Conservation (phyloP, 2,797 vertebrate species). For the Xiphophorus birchmanni region DNA sequence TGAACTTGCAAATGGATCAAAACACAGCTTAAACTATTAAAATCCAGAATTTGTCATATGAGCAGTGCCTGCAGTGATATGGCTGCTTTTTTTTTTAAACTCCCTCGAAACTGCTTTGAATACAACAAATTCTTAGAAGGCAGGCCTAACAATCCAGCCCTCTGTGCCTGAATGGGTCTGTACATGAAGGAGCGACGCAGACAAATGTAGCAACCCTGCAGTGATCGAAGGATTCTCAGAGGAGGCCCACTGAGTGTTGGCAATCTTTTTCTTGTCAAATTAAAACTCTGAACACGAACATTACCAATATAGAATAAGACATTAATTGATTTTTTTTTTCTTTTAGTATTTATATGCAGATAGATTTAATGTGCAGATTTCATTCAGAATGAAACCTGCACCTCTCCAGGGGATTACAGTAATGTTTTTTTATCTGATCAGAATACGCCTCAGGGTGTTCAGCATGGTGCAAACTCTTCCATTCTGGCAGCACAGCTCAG, state of each 20-base stretch:
- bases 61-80: not conserved
- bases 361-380: not conserved
- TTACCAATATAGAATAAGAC: not conserved
- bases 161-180: not conserved
- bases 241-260: not conserved
- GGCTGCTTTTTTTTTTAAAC: not conserved
- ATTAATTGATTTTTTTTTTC: not conserved
- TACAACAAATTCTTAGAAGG: conserved; percentile 1
- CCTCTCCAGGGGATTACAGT: conserved; percentile 9
- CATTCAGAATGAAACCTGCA: conserved; percentile 8
- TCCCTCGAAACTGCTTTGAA: not conserved
- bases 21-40: not conserved
- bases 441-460: conserved; percentile 31
- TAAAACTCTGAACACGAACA: not conserved
- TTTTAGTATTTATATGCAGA: not conserved
- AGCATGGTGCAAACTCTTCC: conserved; percentile 43
- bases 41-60: not conserved
- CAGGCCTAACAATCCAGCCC: not conserved
- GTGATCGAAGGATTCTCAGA: not conserved
- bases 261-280: conserved; percentile 2
- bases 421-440: conserved; percentile 22
- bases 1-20: not conserved
- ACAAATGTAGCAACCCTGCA: not conserved
- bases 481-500: conserved; percentile 43
- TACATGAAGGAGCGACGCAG: conserved; percentile 9